These are phyloP conservation scores for Protomyctophum bolini DNA, from an alignment of 2,113 vertebrate species.

Conservation along the genomic window DNA sequence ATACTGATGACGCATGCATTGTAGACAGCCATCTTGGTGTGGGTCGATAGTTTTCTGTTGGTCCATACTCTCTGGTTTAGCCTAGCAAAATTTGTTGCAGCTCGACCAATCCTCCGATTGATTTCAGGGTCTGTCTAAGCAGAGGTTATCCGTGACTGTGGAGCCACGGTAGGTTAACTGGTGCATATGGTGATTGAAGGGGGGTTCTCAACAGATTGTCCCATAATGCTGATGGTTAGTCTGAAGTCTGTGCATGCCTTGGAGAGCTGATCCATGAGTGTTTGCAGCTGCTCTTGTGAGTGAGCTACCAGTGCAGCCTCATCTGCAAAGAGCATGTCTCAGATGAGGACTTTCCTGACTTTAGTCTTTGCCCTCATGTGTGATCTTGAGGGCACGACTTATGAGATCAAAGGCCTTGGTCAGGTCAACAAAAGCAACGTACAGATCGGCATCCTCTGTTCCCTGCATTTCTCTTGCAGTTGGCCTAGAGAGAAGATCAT, in stretches of 20 bases:
- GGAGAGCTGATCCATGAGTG: constrained; percentile 2
- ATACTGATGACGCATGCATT: too few relatives aligned
- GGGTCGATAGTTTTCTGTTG: too few relatives aligned
- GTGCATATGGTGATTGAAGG: constrained; percentile 16
- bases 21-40: too few relatives aligned
- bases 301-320: not conserved
- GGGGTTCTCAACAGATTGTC: not conserved
- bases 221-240: constrained; percentile 15
- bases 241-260: constrained; percentile 16
- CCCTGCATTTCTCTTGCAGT: not conserved
- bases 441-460: too few relatives aligned
- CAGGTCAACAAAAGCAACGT: too few relatives aligned
- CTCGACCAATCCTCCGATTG: not conserved
- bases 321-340: constrained; percentile 4
- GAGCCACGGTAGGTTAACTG: constrained; percentile 22
- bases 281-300: too few relatives aligned
- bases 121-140: not conserved
- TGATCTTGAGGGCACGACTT: too few relatives aligned
- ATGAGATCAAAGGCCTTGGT: too few relatives aligned
- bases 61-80: too few relatives aligned
- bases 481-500: not conserved
- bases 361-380: not conserved
- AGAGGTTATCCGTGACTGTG: constrained; percentile 10
- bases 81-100: not conserved
- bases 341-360: too few relatives aligned